phyloP scores from a whole-genome alignment of 2,113 vertebrate genomes.

The Pagrus major region DNA sequence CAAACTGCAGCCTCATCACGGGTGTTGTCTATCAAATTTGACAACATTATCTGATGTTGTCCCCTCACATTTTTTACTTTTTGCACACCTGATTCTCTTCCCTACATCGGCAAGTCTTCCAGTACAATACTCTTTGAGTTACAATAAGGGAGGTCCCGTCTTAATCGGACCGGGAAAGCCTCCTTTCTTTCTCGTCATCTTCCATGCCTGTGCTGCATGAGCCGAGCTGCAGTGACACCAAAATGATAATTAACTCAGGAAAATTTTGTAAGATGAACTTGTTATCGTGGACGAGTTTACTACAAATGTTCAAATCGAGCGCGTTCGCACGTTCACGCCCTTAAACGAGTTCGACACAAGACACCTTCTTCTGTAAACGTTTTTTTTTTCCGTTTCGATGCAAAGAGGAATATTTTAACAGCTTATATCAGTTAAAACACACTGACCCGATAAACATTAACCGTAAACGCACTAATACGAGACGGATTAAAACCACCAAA shows the following conservation, averaged over 20 bases:
- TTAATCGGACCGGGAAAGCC: background rate
- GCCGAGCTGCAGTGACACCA: background rate
- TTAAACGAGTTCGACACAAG: background rate
- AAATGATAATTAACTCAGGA: conserved; percentile 8
- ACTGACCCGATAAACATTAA: no score
- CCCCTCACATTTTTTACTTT: background rate
- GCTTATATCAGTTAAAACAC: no score
- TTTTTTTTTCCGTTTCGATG: background rate
- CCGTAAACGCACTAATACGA: no score
- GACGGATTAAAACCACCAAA: background rate
- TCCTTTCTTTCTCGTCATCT: background rate
- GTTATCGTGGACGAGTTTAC: background rate
- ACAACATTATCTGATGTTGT: background rate
- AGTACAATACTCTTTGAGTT: background rate
- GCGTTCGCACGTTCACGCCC: background rate
- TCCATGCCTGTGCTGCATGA: background rate
- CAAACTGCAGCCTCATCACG: no score
- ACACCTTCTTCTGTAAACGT: no score
- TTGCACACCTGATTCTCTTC: background rate
- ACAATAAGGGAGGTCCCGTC: background rate
- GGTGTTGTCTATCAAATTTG: background rate
- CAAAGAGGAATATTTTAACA: no score
- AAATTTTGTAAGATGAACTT: background rate
- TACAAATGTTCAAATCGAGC: background rate
- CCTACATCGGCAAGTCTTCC: background rate